Base-by-base conservation (phyloP, 2,113 vertebrate species). In the Aramus guarauna region DNA sequence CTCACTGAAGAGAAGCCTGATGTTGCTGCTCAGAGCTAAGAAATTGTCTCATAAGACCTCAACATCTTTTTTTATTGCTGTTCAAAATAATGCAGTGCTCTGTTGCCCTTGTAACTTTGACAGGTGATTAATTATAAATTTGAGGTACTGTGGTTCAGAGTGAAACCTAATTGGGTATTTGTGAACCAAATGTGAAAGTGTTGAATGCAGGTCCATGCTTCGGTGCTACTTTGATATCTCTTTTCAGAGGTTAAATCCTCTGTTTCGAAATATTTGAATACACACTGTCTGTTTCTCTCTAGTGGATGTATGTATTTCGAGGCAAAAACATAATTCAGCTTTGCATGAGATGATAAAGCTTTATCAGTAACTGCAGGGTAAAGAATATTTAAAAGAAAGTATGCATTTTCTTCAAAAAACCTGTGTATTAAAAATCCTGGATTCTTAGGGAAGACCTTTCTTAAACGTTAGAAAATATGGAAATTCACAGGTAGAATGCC, bases 101-200 rank as follows among this genome's bases (percentile, higher is more conserved):
- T 82, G 30, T 85, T 92, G 78, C 79, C 90, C 92, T 97, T 94
- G 83, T 94, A 93, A 91, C 68, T 95, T 94, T 96, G 96, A 91
- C 93, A 96, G 92, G 88, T 95, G 90, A 96, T 96, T 97, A 97
- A 95, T 96, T 97, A 96, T 90, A 95, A 96, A 96, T 96, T 96
- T 97, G 89, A 92, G 94, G 66, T 96, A n/a, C 73, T 80, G 36
- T 83, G 89, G 45, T 88, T 96, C 94, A 92, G 94, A 74, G 45
- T 88, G 89, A 93, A 96, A 96, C 55, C 72, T 97, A 97, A 97
- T 95, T 97, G 96, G 94, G 34, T 96, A 96, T 97, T 97, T 97
- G 96, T 96, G 92, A 97, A 94, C 92, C 91, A 95, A 97, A 96
- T 96, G 91, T 85, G 88, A 93, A 85, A 75, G 48, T 86, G 86